A percentile compares a stretch with the other conserved stretches of the same genome.
These are phyloP conservation scores for Clarias fuscus DNA, from an alignment of 2,797 vertebrate genomes.

Conservation along the genomic window DNA sequence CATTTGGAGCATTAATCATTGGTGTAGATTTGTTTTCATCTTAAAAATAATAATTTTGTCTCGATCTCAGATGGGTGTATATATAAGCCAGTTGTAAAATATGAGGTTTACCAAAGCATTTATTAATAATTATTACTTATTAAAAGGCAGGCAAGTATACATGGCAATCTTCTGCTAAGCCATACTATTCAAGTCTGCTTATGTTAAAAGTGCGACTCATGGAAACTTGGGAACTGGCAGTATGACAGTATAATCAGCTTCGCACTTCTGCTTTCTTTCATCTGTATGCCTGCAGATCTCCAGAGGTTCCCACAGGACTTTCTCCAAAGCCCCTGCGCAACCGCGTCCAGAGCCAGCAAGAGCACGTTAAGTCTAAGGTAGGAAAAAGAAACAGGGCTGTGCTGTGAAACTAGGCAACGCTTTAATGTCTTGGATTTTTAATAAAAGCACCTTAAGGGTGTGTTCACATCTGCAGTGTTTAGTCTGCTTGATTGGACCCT, in stretches of 20 bases:
- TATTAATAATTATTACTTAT: neutral
- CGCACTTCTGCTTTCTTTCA: conserved; percentile 26
- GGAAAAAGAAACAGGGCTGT: conserved; percentile 13
- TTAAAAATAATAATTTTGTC: neutral
- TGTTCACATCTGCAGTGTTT: neutral
- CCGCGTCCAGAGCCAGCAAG: conserved; percentile 73
- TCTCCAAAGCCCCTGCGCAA: conserved; percentile 82
- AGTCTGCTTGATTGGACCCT: neutral
- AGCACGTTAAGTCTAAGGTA: conserved; percentile 85
- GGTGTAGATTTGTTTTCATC: neutral
- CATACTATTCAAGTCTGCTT: neutral
- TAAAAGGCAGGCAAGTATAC: neutral
- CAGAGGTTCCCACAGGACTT: conserved; percentile 73
- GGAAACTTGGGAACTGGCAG: neutral
- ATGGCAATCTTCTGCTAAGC: neutral
- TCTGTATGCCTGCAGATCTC: conserved; percentile 74
- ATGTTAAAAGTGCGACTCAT: neutral
- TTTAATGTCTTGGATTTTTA: neutral
- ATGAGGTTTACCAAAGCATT: neutral
- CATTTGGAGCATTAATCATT: neutral
- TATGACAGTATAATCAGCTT: neutral
- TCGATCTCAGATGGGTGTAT: neutral
- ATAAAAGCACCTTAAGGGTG: neutral
- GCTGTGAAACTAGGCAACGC: conserved; percentile 56
- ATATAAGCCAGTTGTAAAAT: too few relatives aligned